Percentiles rank a stretch among this genome's conserved stretches.
These are phyloP conservation scores for Hormiphora californensis DNA, from an alignment of 37 sponge, comb jelly and placozoan genomes.

Conservation along the genomic window DNA sequence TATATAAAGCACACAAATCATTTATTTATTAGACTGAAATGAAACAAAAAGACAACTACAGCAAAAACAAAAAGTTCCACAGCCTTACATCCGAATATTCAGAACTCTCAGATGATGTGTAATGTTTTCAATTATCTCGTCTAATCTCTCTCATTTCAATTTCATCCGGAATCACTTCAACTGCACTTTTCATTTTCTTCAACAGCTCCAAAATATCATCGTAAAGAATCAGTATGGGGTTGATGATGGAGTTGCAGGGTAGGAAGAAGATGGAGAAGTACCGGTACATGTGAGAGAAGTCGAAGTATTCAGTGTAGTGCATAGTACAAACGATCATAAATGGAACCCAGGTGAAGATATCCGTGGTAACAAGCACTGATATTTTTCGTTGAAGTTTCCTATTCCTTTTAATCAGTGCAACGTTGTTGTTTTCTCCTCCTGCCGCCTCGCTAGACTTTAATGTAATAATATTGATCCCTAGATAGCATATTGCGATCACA, in stretches of 20 bases:
- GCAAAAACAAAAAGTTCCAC: no score
- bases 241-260: not conserved
- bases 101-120: no score
- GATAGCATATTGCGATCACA: not conserved
- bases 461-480: not conserved
- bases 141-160: no score
- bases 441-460: not conserved
- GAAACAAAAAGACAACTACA: no score
- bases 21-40: no score
- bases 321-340: not conserved
- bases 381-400: not conserved
- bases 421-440: not conserved
- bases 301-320: not conserved
- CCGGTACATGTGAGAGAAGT: not conserved
- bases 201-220: no score
- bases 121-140: no score
- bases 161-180: no score
- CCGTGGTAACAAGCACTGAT: not conserved
- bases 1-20: no score
- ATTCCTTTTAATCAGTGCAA: not conserved
- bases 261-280: not conserved
- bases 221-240: not conserved
- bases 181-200: no score
- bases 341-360: not conserved
- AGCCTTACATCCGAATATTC: no score